Percentiles rank a stretch among this genome's conserved stretches.
Evolutionary conservation across 2,113 vertebrate species (phyloP).

Genomic region (Capra hircus): DNA sequence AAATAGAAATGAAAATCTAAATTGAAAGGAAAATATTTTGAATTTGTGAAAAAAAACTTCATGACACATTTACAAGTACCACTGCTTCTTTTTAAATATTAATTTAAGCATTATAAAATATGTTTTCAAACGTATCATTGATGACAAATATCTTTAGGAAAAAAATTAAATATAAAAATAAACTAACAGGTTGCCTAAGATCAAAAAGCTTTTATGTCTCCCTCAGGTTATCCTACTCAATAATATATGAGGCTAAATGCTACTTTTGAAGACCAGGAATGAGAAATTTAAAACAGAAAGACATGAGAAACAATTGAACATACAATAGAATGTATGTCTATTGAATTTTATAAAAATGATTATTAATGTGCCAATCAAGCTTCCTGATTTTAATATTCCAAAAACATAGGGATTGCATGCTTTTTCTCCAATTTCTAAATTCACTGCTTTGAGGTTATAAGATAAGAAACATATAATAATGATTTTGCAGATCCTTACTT

Average conservation of each 20-base stretch:
- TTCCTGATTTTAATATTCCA: conserved; percentile 2
- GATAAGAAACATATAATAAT: neutral
- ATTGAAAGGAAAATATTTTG: neutral
- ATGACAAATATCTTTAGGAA: neutral
- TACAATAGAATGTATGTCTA: neutral
- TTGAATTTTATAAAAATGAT: neutral
- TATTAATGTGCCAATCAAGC: neutral
- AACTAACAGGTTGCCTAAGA: neutral
- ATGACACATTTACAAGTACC: neutral
- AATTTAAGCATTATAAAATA: neutral
- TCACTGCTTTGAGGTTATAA: neutral
- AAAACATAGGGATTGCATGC: neutral
- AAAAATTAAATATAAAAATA: conserved; percentile 6
- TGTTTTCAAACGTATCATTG: neutral
- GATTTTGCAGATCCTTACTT: neutral
- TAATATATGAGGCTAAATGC: neutral
- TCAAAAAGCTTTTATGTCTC: neutral
- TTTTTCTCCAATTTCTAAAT: neutral
- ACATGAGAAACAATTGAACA: neutral
- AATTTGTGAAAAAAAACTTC: conserved; percentile 17
- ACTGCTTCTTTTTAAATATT: neutral
- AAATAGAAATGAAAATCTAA: neutral
- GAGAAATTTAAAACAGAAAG: neutral
- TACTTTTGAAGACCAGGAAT: neutral
- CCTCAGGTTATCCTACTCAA: neutral